Conservation (phyloP, 2,113 vertebrate species). For the Atrichornis clamosus region DNA sequence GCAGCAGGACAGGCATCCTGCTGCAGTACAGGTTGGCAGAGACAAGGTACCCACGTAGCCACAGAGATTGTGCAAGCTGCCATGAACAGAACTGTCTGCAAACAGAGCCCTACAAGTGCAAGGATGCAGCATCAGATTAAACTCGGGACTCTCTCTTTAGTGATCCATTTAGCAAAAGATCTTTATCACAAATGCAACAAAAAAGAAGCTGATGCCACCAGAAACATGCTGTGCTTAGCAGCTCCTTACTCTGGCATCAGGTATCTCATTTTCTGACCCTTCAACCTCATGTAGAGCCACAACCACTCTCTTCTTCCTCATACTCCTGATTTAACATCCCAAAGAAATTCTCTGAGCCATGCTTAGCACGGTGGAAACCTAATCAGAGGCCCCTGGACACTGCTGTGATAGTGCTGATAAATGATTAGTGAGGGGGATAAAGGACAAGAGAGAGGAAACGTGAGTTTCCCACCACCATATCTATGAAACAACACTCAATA, state of each 20-base stretch:
- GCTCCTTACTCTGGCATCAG: not conserved
- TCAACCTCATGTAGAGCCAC: not conserved
- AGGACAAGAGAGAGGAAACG: not conserved
- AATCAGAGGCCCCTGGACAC: not conserved
- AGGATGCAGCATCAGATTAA: not conserved
- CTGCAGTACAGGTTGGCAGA: not conserved
- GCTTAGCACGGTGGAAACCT: not conserved
- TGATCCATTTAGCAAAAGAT: not conserved
- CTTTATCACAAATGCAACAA: not conserved
- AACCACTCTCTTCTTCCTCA: not conserved
- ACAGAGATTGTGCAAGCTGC: rapidly evolving
- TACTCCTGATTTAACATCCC: not conserved
- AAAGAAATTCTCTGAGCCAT: not conserved
- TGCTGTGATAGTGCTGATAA: not conserved
- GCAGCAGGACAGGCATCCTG: not conserved
- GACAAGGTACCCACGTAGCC: not conserved
- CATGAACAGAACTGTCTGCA: rapidly evolving
- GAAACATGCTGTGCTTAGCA: not conserved
- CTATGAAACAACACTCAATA: not conserved
- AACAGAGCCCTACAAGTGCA: not conserved
- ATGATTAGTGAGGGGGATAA: not conserved
- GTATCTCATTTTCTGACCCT: not conserved
- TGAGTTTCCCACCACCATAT: not conserved
- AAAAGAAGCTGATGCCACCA: not conserved
- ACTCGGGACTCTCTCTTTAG: not conserved